A percentile compares a stretch with the other conserved stretches of the same genome.
Evolutionary conservation across 2,113 vertebrate genomes (phyloP).

Genomic region (Scophthalmus maximus): DNA sequence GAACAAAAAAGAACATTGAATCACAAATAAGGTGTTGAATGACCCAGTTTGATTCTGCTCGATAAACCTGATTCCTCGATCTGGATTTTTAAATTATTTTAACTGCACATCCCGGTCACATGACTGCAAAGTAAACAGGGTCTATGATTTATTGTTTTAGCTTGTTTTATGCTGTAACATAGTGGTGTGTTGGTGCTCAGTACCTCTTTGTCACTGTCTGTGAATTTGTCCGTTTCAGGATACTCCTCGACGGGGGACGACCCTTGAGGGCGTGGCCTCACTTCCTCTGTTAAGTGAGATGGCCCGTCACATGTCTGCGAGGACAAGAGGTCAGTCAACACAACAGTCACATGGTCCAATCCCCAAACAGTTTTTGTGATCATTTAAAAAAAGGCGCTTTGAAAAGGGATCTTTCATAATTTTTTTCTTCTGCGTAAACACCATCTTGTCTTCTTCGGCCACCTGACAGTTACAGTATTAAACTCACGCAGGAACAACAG

Average conservation of each 20-base stretch:
- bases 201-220: conserved; percentile 84
- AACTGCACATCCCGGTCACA: background rate
- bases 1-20: too few species aligned
- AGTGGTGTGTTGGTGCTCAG: conserved; percentile 6
- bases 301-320: conserved; percentile 87
- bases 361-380: too few species aligned
- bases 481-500: background rate
- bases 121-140: background rate
- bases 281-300: conserved; percentile 81
- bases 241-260: conserved; percentile 95
- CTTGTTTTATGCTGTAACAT: too few species aligned
- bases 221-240: conserved; percentile 80
- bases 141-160: background rate
- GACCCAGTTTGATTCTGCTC: too few species aligned
- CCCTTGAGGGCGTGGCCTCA: conserved; percentile 94
- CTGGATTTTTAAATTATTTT: too few species aligned
- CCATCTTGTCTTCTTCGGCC: background rate
- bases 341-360: background rate
- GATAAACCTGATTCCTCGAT: too few species aligned
- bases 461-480: background rate
- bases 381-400: too few species aligned
- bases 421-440: conserved; percentile 1
- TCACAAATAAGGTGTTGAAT: too few species aligned
- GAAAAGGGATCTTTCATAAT: too few species aligned
- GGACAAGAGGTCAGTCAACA: conserved; percentile 24